These are phyloP conservation scores for Berghia stephanieae DNA, from an alignment of 1,140 invertebrate genomes.

Conservation along the genomic window DNA sequence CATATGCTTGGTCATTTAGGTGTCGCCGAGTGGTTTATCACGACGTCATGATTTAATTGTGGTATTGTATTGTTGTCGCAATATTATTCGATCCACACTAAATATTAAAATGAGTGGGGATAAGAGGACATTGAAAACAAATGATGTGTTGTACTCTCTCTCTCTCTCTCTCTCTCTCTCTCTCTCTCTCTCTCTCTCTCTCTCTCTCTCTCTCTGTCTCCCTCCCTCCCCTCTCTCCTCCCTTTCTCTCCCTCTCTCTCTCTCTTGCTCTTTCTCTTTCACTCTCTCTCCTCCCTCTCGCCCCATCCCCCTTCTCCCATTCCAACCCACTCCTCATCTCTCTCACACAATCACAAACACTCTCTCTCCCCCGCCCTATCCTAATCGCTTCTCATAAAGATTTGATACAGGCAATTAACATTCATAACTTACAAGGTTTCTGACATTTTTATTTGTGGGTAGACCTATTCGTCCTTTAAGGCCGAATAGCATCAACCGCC, in stretches of 20 bases:
- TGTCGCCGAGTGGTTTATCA: not conserved
- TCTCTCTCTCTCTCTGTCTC: conserved; percentile 21
- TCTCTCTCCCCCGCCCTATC: conserved; percentile 9
- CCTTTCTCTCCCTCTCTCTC: conserved; percentile 18
- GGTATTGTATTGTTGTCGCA: not conserved
- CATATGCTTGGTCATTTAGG: not conserved
- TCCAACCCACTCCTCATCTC: conserved; percentile 3
- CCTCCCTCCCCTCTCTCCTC: not conserved
- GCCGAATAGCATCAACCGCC: too few species aligned
- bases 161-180: not conserved
- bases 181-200: not conserved
- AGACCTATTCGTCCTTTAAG: too few species aligned
- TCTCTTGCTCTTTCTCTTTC: too few species aligned
- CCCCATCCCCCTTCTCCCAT: conserved; percentile 1
- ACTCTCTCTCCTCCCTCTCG: too few species aligned
- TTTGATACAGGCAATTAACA: too few species aligned
- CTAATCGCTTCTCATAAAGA: conserved; percentile 1
- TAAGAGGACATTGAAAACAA: not conserved
- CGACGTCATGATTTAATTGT: not conserved
- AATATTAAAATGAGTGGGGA: too few species aligned
- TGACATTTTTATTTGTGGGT: too few species aligned
- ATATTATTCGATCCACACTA: too few species aligned
- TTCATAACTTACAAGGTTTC: too few species aligned
- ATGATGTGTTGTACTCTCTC: not conserved
- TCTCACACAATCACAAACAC: not conserved